Percentiles rank a stretch among this genome's conserved stretches.
Evolutionary conservation across 2,888 invertebrate genomes (phyloP).

Genomic region (Sicus ferrugineus): DNA sequence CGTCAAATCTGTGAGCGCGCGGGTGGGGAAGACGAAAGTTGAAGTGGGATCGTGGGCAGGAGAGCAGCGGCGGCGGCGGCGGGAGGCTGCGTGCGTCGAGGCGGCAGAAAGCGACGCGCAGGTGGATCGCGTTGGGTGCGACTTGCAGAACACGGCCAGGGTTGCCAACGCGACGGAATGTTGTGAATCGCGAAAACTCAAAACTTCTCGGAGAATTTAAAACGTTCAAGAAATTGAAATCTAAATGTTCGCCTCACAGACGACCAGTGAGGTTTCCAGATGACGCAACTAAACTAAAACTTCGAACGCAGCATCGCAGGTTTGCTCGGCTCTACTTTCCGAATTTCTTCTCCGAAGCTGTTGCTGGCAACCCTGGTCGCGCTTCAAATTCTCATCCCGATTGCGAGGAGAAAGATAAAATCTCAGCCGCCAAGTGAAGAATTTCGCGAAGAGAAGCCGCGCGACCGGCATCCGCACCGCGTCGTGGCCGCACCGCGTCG

Average conservation of each 20-base stretch:
- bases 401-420: constrained; percentile 26
- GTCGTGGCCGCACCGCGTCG: constrained; percentile 12
- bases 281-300: no score
- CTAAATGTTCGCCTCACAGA: no score
- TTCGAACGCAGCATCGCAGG: no score
- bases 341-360: no score
- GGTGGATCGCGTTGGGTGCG: constrained; percentile 25
- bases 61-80: not conserved
- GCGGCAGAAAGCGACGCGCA: not conserved
- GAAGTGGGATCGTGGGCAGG: not conserved
- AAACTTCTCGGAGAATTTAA: not conserved
- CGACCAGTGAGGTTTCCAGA: no score
- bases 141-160: not conserved
- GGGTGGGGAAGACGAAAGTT: not conserved
- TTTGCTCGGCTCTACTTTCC: no score
- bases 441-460: constrained; percentile 26
- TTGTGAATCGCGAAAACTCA: no score
- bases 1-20: not conserved
- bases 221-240: no score
- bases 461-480: not conserved
- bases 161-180: not conserved
- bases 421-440: constrained; percentile 28
- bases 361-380: constrained; percentile 1
- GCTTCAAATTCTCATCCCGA: constrained; percentile 2
- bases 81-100: not conserved